Percentiles rank a stretch among this genome's conserved stretches.
Conservation (phyloP, 2,797 vertebrate species). For the Anguilla marmorata region DNA sequence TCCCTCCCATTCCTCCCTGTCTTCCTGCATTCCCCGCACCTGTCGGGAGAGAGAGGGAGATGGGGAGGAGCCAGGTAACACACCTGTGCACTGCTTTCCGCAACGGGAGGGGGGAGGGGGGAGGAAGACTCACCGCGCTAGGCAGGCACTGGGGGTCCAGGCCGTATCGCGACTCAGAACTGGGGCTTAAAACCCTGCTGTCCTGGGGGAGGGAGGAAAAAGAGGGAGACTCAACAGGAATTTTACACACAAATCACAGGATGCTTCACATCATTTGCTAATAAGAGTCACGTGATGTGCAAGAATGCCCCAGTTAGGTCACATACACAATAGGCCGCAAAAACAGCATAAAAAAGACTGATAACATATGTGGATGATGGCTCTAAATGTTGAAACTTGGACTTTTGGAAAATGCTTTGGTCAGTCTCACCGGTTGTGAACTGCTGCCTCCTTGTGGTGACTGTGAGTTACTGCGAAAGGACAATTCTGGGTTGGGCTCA, state of each 20-base stretch:
- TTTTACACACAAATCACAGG: too few relatives aligned
- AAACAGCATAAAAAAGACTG: neutral
- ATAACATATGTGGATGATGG: neutral
- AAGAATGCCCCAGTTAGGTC: too few relatives aligned
- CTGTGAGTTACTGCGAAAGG: constrained; percentile 32
- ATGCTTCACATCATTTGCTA: too few relatives aligned
- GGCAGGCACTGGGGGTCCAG: constrained; percentile 73
- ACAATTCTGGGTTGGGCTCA: constrained; percentile 45
- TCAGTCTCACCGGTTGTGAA: constrained; percentile 53
- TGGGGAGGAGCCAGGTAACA: neutral
- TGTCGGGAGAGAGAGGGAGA: constrained; percentile 41
- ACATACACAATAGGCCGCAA: too few relatives aligned
- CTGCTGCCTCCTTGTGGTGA: constrained; percentile 41
- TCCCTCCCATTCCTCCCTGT: constrained; percentile 69
- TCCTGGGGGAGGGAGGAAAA: constrained; percentile 34
- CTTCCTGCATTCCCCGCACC: constrained; percentile 73
- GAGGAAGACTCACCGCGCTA: constrained; percentile 64
- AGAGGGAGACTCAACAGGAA: too few relatives aligned
- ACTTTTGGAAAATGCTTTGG: neutral
- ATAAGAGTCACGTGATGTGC: too few relatives aligned
- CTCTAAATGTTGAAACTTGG: neutral
- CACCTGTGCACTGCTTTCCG: neutral
- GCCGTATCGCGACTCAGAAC: constrained; percentile 72
- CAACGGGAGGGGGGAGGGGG: neutral
- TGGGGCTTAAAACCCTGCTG: constrained; percentile 44